Percentiles rank a stretch among this genome's conserved stretches.
Evolutionary conservation across 2,797 vertebrate species (phyloP).

Genomic region (Mormyrops attenuatus): DNA sequence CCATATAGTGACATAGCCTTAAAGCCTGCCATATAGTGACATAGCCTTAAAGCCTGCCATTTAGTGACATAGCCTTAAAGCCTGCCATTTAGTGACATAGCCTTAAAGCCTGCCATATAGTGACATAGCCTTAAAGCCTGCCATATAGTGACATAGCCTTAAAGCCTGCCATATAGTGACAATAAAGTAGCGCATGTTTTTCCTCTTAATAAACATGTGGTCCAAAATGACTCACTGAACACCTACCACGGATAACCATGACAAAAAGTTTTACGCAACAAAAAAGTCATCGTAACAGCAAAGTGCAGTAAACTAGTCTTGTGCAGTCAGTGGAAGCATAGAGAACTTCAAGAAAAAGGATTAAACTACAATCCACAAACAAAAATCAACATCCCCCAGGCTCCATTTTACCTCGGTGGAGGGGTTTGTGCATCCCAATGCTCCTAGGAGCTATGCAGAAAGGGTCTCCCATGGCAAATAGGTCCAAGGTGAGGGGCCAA

Average conservation of each 20-base stretch:
- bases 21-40: too few relatives aligned
- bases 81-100: too few relatives aligned
- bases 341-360: not conserved
- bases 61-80: not conserved
- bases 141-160: too few relatives aligned
- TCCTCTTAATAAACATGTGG: not conserved
- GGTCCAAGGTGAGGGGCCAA: not conserved
- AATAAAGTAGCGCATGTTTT: not conserved
- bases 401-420: not conserved
- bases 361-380: not conserved
- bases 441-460: not conserved
- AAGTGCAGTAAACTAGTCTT: not conserved
- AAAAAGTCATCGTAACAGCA: not conserved
- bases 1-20: too few relatives aligned
- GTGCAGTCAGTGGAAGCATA: not conserved
- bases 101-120: too few relatives aligned
- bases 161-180: too few relatives aligned
- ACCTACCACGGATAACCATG: not conserved
- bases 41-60: too few relatives aligned
- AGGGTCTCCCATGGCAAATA: not conserved
- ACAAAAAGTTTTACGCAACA: not conserved
- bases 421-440: not conserved
- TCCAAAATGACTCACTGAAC: not conserved
- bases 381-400: not conserved
- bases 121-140: too few relatives aligned